Evolutionary conservation across 2,797 vertebrate species (phyloP).

Genomic region (Philypnodon macrostomus): DNA sequence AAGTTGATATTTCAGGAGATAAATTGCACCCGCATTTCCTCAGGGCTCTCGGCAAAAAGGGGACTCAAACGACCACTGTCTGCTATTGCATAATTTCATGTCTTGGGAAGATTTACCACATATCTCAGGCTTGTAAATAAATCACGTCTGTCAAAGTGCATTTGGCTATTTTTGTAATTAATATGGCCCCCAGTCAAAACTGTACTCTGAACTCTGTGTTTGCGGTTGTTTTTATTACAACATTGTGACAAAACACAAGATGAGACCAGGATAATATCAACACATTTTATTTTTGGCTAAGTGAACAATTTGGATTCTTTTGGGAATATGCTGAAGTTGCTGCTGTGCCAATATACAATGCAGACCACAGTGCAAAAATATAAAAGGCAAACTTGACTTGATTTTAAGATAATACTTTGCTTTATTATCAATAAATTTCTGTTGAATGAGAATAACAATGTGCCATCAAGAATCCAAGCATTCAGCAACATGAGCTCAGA

Average conservation of each 20-base stretch:
- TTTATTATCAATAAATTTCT: too few relatives aligned
- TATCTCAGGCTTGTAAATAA: constrained; percentile 53
- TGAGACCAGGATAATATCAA: constrained; percentile 17
- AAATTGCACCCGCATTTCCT: constrained; percentile 65
- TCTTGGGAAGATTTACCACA: constrained; percentile 54
- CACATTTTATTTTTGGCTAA: constrained; percentile 18
- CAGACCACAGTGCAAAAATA: constrained; percentile 9
- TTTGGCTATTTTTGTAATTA: constrained; percentile 54
- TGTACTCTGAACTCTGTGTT: too few relatives aligned
- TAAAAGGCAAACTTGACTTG: too few relatives aligned
- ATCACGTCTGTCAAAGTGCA: constrained; percentile 51
- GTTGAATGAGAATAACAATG: too few relatives aligned
- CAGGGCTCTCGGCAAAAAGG: constrained; percentile 45
- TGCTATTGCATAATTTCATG: constrained; percentile 65
- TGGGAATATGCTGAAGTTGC: too few relatives aligned
- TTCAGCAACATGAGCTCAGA: too few relatives aligned
- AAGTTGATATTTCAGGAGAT: constrained; percentile 71
- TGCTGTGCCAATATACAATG: constrained; percentile 19
- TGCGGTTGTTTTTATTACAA: too few relatives aligned
- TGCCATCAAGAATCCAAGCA: too few relatives aligned
- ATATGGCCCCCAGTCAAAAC: constrained; percentile 39
- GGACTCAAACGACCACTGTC: constrained; percentile 65
- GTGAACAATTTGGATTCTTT: too few relatives aligned
- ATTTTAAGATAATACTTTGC: too few relatives aligned
- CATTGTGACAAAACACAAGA: constrained; percentile 32